Conservation (phyloP, 1,140 invertebrate species). For the Rhizoglyphus robini region DNA sequence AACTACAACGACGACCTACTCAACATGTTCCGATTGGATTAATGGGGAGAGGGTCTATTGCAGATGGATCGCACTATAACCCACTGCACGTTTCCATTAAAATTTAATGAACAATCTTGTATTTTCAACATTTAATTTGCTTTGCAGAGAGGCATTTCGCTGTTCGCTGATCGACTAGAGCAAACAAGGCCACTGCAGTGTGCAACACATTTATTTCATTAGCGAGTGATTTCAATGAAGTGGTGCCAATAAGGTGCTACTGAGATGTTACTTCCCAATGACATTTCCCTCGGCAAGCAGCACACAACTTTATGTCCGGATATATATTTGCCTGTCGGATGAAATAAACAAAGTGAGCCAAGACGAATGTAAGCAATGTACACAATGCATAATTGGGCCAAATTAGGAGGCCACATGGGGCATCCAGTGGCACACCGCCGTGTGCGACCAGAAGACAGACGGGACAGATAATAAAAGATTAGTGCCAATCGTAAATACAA, state of each 20-base stretch:
- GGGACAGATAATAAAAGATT: too few species aligned
- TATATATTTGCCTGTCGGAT: conserved; percentile 16
- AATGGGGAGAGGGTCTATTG: too few species aligned
- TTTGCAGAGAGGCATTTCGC: too few species aligned
- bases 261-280: conserved; percentile 6
- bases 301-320: conserved; percentile 22
- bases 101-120: too few species aligned
- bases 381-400: conserved; percentile 4
- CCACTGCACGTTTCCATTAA: too few species aligned
- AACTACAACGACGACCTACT: too few species aligned
- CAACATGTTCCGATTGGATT: too few species aligned
- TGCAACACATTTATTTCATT: neutral
- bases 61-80: too few species aligned
- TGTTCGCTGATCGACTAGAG: too few species aligned
- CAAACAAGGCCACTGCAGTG: neutral
- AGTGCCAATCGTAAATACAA: neutral
- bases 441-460: too few species aligned
- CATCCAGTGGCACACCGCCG: too few species aligned
- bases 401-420: conserved; percentile 3
- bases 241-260: neutral
- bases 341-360: neutral
- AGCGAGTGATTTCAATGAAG: neutral
- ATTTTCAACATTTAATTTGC: too few species aligned
- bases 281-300: conserved; percentile 24
- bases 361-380: neutral